Base-by-base conservation (phyloP, 2,113 vertebrate species). In the Mesitornis unicolor region DNA sequence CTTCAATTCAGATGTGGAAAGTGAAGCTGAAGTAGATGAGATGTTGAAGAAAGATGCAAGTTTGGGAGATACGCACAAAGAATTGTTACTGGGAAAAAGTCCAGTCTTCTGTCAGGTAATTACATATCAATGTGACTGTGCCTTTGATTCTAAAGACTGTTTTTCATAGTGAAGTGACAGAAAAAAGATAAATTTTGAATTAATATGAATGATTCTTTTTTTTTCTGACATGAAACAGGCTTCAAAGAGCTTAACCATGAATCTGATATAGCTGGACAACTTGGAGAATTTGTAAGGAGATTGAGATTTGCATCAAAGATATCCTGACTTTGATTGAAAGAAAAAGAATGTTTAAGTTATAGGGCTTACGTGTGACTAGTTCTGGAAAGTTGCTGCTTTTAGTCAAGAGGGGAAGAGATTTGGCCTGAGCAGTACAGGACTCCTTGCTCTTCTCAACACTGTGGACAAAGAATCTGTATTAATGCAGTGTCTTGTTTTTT, bases 1-100 rank as follows among this genome's bases (percentile, higher is more conserved):
- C 83, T 99, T 99, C 24, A 91, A 97, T 95, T 99, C 98, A 1
- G 99, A 99, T 56, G 97, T 93, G 29, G 99, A 99, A 94, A 95
- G 93, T 5, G 97, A 92, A 96, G 94, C 93, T 40, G 93, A 94
- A 38, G 59, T 11, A 21, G 93, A 97, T 64, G 95, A 95, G 21
- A 47, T 17, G 3, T 26, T 91, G 31, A 73, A 45, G 29, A 93
- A 97, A 50, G 92, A 97, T n/a, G 91, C 3, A 5, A 76, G 14
- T 67, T 35, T 28, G 33, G 75, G 47, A 94, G 76, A 93, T 22
- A 22, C 0, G 5, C 38, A 11, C 22, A 43, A 73, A 28, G 80
- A 96, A 59, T 97, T 95, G 38, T 45, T 36, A 14, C 1, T 60
- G 20, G 14, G 48, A 19, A 78, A n/a, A 82, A 78, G 6, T 36